phyloP scores from a whole-genome alignment of 2,113 vertebrate species.

The Perognathus longimembris region DNA sequence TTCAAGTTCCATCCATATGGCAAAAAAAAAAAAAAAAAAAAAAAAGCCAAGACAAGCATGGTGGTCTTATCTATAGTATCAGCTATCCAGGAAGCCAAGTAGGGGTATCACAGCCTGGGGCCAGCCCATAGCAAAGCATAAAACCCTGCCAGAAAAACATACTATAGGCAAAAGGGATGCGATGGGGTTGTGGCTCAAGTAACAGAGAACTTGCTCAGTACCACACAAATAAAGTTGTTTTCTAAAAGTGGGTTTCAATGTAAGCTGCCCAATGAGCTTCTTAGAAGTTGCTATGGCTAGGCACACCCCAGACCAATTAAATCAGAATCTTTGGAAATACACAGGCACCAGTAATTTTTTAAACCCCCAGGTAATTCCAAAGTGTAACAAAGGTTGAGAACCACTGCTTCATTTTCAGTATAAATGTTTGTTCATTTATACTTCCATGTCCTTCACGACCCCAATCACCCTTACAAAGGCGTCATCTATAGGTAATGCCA shows the following conservation, averaged over 20 bases:
- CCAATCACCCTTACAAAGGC: constrained; percentile 41
- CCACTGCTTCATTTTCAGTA: not conserved
- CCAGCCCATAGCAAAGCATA: no score
- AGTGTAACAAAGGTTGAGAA: not conserved
- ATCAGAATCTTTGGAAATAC: constrained; percentile 14
- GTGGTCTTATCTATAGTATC: no score
- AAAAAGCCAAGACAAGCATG: no score
- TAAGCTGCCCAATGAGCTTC: not conserved
- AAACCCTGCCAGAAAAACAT: no score
- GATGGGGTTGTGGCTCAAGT: no score
- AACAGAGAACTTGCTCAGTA: no score
- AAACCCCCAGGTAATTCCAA: constrained; percentile 19
- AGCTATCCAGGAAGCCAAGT: no score
- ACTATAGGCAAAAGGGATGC: no score
- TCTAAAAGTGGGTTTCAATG: constrained; percentile 5
- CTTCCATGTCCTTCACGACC: not conserved
- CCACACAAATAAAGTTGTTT: no score
- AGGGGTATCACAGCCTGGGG: no score
- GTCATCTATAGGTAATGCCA: not conserved
- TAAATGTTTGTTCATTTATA: not conserved
- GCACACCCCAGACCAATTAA: constrained; percentile 25
- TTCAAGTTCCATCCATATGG: no score
- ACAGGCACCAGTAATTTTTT: constrained; percentile 26
- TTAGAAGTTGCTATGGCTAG: constrained; percentile 55
- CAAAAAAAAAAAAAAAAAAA: no score